Evolutionary conservation across 2,888 invertebrate species (phyloP), one percentile per base, ranked within the genome.

Genomic region (Parochlus steinenii): DNA sequence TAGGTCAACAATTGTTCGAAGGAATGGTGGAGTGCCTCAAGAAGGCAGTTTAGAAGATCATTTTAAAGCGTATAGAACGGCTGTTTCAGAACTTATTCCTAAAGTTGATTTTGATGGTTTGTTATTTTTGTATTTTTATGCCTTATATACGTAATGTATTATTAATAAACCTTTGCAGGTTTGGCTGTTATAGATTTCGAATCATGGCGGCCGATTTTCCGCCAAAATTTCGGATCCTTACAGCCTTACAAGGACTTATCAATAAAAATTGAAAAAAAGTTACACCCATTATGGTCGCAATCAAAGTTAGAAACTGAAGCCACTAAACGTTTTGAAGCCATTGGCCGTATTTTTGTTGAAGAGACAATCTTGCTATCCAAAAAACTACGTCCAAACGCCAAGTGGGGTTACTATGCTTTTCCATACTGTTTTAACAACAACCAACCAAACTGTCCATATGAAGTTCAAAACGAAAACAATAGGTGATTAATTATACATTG

Each of bases 361-460:
- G 61, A 65, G 12, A 79, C 82, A 0, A 44, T 86, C 3, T 50
- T 62, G 1, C 34, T 68, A 2, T 78, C 73, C 0, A 69, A 66
- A 47, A 52, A 60, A 39, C 49, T 78, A 43, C 58, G 85, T 5
- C 80, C 83, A 0, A 51, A 55, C 0, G 85, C 77, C 0, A 50
- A 53, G 2, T 86, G 85, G 85, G 80, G 85, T 0, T 87, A 80
- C 57, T 87, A 86, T 51, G 80, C 74, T 4, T 86, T 74, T 54
- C 86, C 87, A 0, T 75, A 81, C 50, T 86, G 86, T 56, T 82
- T 71, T 56, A 68, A 71, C 59, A 64, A 67, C 1, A 56, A 61
- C 33, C 63, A 62, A 39, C n/a, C n/a, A n/a, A n/a, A n/a, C n/a
- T 80, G 80, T 48, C 57, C 72, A 1, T 47, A 52, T 3, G 59